phyloP scores from a whole-genome alignment of 1,140 invertebrate species.

The Diorhabda elongata region DNA sequence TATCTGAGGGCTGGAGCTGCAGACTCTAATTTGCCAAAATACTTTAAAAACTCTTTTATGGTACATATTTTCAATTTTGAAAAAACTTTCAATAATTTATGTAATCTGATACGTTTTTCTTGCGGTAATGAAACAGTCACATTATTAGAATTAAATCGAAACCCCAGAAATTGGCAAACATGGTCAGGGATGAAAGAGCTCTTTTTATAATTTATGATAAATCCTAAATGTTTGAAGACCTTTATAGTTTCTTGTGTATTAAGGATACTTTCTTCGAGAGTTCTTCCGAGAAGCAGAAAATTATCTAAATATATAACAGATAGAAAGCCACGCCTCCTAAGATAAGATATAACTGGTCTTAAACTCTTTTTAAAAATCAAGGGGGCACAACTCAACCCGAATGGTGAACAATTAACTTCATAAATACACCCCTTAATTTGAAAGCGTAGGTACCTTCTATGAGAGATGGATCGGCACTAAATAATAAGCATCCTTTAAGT shows the following conservation, averaged over 20 bases:
- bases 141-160: conserved; percentile 9
- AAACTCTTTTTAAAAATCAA: not conserved
- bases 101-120: conserved; percentile 1
- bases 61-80: not conserved
- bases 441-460: conserved; percentile 33
- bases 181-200: conserved; percentile 8
- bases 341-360: not conserved
- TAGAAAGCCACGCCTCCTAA: not conserved
- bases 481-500: conserved; percentile 39
- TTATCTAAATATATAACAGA: too few relatives aligned
- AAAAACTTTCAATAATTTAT: not conserved
- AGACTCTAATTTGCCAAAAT: conserved; percentile 5
- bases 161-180: conserved; percentile 5
- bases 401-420: conserved; percentile 30
- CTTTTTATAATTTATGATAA: conserved; percentile 22
- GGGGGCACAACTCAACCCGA: conserved; percentile 17
- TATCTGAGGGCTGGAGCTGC: conserved; percentile 7
- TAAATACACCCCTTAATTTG: conserved; percentile 26
- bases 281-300: too few relatives aligned
- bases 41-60: conserved; percentile 1
- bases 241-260: not conserved
- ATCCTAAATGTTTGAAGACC: conserved; percentile 7
- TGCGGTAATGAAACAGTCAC: conserved; percentile 1
- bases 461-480: conserved; percentile 17
- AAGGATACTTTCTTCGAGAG: not conserved